Evolutionary conservation across 2,113 vertebrate genomes (phyloP).

Genomic region (Onychostruthus taczanowskii): DNA sequence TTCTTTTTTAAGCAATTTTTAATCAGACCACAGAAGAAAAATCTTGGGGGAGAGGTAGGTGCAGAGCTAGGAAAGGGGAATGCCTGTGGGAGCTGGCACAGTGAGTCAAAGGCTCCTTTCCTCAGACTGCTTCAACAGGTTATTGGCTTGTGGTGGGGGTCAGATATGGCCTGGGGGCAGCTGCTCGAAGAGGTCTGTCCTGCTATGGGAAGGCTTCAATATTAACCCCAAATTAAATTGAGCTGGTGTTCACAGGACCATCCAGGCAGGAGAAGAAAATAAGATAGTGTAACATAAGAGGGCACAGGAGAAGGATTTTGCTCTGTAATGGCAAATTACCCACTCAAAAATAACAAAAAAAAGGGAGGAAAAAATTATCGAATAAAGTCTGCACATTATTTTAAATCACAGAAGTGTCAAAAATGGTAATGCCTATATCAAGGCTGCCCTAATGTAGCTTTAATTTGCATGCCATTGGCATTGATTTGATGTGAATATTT

Average conservation of each 20-base stretch:
- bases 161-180: background rate
- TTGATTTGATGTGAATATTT: conserved; percentile 78
- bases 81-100: rapidly evolving
- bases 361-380: conserved; percentile 71
- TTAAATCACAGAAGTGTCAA: conserved; percentile 75
- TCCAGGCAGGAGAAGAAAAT: background rate
- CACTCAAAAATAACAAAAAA: conserved; percentile 75
- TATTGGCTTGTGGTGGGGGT: background rate
- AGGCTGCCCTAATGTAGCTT: conserved; percentile 73
- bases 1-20: background rate
- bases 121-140: background rate
- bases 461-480: conserved; percentile 77
- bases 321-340: conserved; percentile 75
- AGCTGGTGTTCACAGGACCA: background rate
- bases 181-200: background rate
- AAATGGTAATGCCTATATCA: conserved; percentile 72
- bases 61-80: background rate
- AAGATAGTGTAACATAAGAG: background rate
- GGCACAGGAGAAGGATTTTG: conserved; percentile 47
- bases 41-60: background rate
- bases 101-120: background rate
- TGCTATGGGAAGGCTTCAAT: background rate
- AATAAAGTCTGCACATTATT: conserved; percentile 76
- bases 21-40: background rate
- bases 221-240: background rate